These are phyloP conservation scores for Drosophila algonquin DNA, from an alignment of 2,888 invertebrate genomes.

Conservation along the genomic window DNA sequence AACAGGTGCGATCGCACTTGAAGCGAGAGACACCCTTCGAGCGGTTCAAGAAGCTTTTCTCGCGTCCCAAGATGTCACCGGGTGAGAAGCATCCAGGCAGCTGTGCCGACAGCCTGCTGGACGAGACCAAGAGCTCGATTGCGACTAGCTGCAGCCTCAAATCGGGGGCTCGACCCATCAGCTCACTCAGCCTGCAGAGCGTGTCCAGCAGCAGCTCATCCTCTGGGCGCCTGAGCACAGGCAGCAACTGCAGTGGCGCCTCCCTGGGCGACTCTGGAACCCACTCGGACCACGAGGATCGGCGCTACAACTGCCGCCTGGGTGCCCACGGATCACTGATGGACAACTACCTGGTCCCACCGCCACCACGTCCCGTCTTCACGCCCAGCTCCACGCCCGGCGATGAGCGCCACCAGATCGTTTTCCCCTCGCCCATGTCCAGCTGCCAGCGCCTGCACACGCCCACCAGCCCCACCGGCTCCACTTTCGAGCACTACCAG, in stretches of 20 bases:
- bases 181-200: slow-evolving; percentile 88
- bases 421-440: slow-evolving; percentile 82
- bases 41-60: slow-evolving; percentile 90
- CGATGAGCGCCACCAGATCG: slow-evolving; percentile 82
- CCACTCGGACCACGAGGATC: slow-evolving; percentile 92
- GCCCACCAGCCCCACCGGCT: slow-evolving; percentile 81
- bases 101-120: slow-evolving; percentile 76
- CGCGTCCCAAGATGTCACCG: slow-evolving; percentile 83
- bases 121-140: slow-evolving; percentile 83
- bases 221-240: slow-evolving; percentile 92
- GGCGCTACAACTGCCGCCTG: slow-evolving; percentile 83
- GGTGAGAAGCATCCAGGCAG: slow-evolving; percentile 63
- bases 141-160: slow-evolving; percentile 81
- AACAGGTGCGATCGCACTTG: slow-evolving; percentile 89
- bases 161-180: slow-evolving; percentile 86
- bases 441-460: slow-evolving; percentile 79
- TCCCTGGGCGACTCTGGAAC: slow-evolving; percentile 93
- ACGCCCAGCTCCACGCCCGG: slow-evolving; percentile 83
- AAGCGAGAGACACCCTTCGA: slow-evolving; percentile 93
- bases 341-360: slow-evolving; percentile 87
- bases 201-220: slow-evolving; percentile 89
- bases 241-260: slow-evolving; percentile 89
- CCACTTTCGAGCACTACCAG: slow-evolving; percentile 82
- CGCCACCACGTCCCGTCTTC: slow-evolving; percentile 86
- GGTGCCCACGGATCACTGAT: slow-evolving; percentile 83